These are phyloP conservation scores for Bombus ignitus DNA, from an alignment of 1,140 invertebrate genomes.

Conservation along the genomic window DNA sequence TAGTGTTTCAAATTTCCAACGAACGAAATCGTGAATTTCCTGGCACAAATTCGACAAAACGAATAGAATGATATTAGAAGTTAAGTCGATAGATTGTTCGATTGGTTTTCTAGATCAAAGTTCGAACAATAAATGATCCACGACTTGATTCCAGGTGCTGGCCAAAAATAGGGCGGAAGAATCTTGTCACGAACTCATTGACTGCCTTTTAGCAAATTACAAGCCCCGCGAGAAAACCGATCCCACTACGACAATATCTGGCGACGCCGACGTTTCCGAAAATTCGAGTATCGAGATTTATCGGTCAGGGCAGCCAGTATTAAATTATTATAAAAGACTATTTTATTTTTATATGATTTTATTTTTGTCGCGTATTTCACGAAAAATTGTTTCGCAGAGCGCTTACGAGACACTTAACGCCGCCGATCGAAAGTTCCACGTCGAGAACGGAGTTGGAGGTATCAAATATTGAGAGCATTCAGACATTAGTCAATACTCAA, in stretches of 20 bases:
- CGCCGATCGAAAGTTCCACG: conserved; percentile 54
- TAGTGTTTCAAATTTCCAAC: not conserved
- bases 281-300: conserved; percentile 84
- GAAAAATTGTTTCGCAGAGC: conserved; percentile 58
- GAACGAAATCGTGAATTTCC: not conserved
- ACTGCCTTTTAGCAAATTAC: conserved; percentile 80
- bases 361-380: not conserved
- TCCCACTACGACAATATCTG: conserved; percentile 25
- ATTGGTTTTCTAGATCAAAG: not conserved
- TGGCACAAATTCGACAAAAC: not conserved
- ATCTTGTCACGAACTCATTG: conserved; percentile 83
- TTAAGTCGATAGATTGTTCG: not conserved
- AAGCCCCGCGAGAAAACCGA: conserved; percentile 62
- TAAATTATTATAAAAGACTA: not conserved
- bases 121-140: not conserved
- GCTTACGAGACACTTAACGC: conserved; percentile 71
- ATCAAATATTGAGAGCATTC: conserved; percentile 77
- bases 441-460: conserved; percentile 46
- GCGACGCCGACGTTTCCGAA: conserved; percentile 80
- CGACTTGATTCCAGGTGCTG: conserved; percentile 76
- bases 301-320: conserved; percentile 68
- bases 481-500: conserved; percentile 80
- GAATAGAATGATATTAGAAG: not conserved
- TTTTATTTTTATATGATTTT: not conserved
- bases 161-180: conserved; percentile 81